These are phyloP conservation scores for Eretmocerus hayati DNA, from an alignment of 2,888 invertebrate genomes.

Conservation along the genomic window DNA sequence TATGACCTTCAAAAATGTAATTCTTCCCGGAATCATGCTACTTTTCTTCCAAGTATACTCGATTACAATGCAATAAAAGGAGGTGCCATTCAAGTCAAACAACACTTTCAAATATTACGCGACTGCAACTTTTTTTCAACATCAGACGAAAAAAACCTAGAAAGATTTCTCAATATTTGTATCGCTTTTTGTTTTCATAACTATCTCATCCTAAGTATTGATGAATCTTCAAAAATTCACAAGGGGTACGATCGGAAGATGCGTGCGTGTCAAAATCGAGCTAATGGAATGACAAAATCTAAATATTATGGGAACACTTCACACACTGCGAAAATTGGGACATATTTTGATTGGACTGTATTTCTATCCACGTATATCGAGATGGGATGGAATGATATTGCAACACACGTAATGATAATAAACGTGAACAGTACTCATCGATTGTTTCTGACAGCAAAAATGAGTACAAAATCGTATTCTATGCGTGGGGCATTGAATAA, in stretches of 20 bases:
- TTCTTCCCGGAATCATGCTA: no score
- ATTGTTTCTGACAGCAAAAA: slow-evolving; percentile 4
- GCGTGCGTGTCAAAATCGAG: slow-evolving; percentile 10
- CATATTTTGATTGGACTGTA: neutral
- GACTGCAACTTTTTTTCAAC: no score
- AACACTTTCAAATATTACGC: no score
- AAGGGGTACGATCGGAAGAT: slow-evolving; percentile 10
- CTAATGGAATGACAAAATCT: slow-evolving; percentile 3
- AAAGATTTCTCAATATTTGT: no score
- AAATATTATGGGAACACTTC: neutral
- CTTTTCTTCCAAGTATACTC: no score
- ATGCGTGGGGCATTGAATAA: slow-evolving; percentile 3
- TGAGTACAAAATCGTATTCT: neutral
- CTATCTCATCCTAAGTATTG: no score
- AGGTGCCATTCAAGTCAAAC: no score
- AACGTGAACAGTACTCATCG: neutral
- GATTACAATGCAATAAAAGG: no score
- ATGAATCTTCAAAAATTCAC: no score
- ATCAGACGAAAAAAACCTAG: no score
- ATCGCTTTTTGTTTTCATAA: no score
- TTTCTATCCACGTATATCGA: neutral
- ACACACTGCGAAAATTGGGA: neutral
- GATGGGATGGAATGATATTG: slow-evolving; percentile 1
- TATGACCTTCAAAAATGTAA: no score
- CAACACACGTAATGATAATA: neutral